Conservation (phyloP, 2,888 invertebrate genomes). For the Drosophila hamatofila region DNA sequence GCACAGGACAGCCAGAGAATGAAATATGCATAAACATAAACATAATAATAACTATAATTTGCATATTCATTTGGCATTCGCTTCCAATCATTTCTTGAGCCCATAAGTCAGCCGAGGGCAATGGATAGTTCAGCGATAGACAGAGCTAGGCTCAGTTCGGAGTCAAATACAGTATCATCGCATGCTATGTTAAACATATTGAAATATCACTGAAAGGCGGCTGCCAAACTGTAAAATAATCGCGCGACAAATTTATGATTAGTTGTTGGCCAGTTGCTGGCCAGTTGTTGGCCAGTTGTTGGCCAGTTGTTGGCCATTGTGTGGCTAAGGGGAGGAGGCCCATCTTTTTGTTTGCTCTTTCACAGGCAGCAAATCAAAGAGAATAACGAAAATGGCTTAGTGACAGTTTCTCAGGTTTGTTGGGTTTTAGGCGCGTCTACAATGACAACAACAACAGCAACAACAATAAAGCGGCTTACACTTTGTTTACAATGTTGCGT, state of each 20-base stretch:
- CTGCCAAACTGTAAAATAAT: slow-evolving; percentile 74
- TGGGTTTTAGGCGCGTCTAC: slow-evolving; percentile 64
- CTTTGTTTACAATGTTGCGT: slow-evolving; percentile 81
- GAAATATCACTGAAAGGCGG: slow-evolving; percentile 61
- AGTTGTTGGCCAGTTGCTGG: slow-evolving; percentile 47
- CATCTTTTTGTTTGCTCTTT: slow-evolving; percentile 24
- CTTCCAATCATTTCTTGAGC: slow-evolving; percentile 65
- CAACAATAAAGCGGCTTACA: slow-evolving; percentile 75
- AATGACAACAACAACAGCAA: slow-evolving; percentile 4
- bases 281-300: background rate
- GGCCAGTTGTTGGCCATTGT: slow-evolving; percentile 34
- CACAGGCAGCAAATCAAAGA: slow-evolving; percentile 53
- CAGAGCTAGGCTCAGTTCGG: slow-evolving; percentile 19
- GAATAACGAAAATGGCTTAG: slow-evolving; percentile 66
- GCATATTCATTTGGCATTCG: slow-evolving; percentile 70
- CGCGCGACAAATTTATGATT: slow-evolving; percentile 80
- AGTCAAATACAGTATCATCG: slow-evolving; percentile 5
- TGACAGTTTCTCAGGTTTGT: slow-evolving; percentile 60
- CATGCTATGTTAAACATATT: slow-evolving; percentile 32
- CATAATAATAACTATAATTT: slow-evolving; percentile 70
- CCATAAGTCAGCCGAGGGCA: slow-evolving; percentile 64
- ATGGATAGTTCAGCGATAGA: slow-evolving; percentile 1
- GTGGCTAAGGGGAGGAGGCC: slow-evolving; percentile 24
- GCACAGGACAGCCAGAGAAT: slow-evolving; percentile 31
- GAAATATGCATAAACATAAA: slow-evolving; percentile 74